phyloP scores from a whole-genome alignment of 1,140 invertebrate species.

The Brachionus sp. region DNA sequence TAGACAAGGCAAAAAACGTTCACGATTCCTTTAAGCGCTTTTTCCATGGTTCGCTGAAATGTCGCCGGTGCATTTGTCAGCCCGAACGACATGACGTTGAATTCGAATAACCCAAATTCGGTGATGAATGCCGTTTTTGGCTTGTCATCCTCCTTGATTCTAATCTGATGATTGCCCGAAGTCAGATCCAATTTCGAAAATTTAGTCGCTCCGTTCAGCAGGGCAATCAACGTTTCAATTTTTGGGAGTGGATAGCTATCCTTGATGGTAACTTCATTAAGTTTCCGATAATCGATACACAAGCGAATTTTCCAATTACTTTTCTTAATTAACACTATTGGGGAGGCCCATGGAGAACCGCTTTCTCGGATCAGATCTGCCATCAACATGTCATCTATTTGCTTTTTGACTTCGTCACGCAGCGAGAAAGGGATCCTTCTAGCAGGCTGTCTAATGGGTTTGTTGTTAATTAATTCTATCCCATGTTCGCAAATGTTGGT shows the following conservation, averaged over 20 bases:
- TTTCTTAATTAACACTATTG: background rate
- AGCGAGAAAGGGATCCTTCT: background rate
- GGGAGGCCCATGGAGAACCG: background rate
- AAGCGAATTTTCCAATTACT: background rate
- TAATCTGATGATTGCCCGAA: background rate
- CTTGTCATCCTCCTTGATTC: background rate
- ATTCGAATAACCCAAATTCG: background rate
- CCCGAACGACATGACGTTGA: background rate
- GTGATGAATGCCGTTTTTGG: background rate
- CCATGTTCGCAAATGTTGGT: background rate
- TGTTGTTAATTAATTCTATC: background rate
- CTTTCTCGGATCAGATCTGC: constrained; percentile 44
- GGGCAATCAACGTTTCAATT: background rate
- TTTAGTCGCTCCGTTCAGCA: background rate
- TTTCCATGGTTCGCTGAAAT: background rate
- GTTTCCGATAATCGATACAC: background rate
- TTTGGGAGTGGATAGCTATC: background rate
- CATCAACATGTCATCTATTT: background rate
- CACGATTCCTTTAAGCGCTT: background rate
- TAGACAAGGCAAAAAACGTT: background rate
- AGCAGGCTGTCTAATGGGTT: background rate
- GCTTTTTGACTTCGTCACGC: background rate
- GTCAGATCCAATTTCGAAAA: background rate
- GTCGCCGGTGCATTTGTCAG: constrained; percentile 9
- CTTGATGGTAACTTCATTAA: background rate